phyloP scores from a whole-genome alignment of 2,888 invertebrate genomes.

The Sesamia inferens region DNA sequence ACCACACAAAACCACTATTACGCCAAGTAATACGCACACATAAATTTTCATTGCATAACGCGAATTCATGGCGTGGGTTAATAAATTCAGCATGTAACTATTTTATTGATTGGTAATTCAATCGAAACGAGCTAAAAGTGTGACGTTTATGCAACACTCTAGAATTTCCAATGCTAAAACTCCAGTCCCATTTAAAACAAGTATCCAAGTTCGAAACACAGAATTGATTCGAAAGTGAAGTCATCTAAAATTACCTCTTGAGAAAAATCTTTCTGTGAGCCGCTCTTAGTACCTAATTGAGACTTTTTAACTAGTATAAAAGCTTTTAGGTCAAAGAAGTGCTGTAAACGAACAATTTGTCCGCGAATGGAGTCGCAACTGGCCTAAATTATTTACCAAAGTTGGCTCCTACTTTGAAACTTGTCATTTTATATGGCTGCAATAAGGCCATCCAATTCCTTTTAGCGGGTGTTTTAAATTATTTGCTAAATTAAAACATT shows the following conservation, averaged over 20 bases:
- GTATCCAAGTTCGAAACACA: conserved; percentile 25
- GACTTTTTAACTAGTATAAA: conserved; percentile 58
- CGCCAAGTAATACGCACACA: conserved; percentile 45
- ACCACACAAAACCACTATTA: conserved; percentile 43
- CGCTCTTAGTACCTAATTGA: conserved; percentile 54
- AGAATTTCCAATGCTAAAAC: conserved; percentile 32
- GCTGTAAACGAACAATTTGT: conserved; percentile 53
- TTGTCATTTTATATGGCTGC: conserved; percentile 33
- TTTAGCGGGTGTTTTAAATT: background rate
- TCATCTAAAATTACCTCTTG: conserved; percentile 37
- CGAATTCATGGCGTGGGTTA: conserved; percentile 45
- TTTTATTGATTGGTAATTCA: conserved; percentile 57
- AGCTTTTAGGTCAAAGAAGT: conserved; percentile 57
- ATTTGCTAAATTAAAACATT: background rate
- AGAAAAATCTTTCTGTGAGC: conserved; percentile 53
- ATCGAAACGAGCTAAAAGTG: conserved; percentile 49
- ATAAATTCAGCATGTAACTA: conserved; percentile 56
- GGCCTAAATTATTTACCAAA: conserved; percentile 55
- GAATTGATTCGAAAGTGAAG: conserved; percentile 54
- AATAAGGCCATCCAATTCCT: conserved; percentile 17
- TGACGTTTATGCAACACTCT: conserved; percentile 50
- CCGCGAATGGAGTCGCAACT: conserved; percentile 37
- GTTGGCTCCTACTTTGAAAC: conserved; percentile 42
- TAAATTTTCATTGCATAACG: conserved; percentile 56
- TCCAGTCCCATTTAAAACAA: conserved; percentile 25